Conservation (phyloP, 2,797 vertebrate species). For the Pelobates cultripes region DNA sequence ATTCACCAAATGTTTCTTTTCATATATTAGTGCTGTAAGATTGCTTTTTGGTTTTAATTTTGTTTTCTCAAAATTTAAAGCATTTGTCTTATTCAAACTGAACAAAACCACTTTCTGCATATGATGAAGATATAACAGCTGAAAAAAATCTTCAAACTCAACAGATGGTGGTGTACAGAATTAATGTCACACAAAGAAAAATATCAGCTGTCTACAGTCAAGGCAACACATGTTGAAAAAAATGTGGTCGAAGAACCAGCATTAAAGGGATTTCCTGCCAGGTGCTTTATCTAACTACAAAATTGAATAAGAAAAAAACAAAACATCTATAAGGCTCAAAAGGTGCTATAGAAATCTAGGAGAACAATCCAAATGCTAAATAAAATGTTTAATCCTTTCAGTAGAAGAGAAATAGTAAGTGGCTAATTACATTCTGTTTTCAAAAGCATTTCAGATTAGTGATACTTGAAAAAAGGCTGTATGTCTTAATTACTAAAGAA, state of each 20-base stretch:
- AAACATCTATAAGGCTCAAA: conserved; percentile 16
- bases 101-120: background rate
- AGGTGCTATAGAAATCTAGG: conserved; percentile 22
- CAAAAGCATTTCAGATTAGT: too few relatives aligned
- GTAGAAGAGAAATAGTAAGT: too few relatives aligned
- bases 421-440: too few relatives aligned
- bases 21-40: too few relatives aligned
- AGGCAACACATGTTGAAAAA: conserved; percentile 42
- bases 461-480: too few relatives aligned
- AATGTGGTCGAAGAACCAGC: conserved; percentile 26
- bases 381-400: too few relatives aligned
- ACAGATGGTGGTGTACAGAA: conserved; percentile 30
- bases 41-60: too few relatives aligned
- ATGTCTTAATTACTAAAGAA: too few relatives aligned
- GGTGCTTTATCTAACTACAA: conserved; percentile 24
- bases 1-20: too few relatives aligned
- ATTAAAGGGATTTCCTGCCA: conserved; percentile 26
- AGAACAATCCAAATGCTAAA: conserved; percentile 14
- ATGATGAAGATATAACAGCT: conserved; percentile 39
- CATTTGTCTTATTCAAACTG: background rate
- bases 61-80: background rate
- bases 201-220: conserved; percentile 22
- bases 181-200: conserved; percentile 47
- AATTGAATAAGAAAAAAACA: conserved; percentile 35
- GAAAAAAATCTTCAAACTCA: conserved; percentile 46